Conservation (phyloP, 2,888 invertebrate species). For the Diarsia dahlii region DNA sequence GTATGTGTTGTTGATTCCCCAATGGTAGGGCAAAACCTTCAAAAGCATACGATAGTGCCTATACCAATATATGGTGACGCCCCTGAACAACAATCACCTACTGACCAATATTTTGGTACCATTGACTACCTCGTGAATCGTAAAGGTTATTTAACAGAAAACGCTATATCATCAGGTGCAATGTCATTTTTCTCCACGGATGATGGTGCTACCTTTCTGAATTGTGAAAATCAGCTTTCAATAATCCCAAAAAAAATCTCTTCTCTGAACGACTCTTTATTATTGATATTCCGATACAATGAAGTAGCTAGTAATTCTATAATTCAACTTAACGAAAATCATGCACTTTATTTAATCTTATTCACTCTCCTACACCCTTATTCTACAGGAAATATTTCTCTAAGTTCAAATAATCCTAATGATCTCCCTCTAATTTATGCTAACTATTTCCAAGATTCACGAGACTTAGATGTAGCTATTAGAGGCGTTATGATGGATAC, state of each 20-base stretch:
- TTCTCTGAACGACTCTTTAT: conserved; percentile 15
- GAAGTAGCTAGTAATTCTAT: conserved; percentile 35
- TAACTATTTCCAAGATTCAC: conserved; percentile 10
- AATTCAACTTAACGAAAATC: conserved; percentile 19
- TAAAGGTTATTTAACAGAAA: conserved; percentile 32
- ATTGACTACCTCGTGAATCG: conserved; percentile 13
- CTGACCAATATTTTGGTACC: conserved; percentile 3
- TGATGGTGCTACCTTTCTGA: conserved; percentile 31
- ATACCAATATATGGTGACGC: conserved; percentile 20
- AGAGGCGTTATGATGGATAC: conserved; percentile 23
- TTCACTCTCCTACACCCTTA: conserved; percentile 7
- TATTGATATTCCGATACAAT: conserved; percentile 28
- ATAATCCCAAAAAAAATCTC: conserved; percentile 35
- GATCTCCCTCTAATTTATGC: conserved; percentile 8
- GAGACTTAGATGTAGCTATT: conserved; percentile 20
- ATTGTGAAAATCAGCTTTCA: conserved; percentile 37
- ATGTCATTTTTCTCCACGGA: conserved; percentile 31
- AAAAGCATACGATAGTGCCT: conserved; percentile 75
- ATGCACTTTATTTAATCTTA: conserved; percentile 30
- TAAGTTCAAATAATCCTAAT: conserved; percentile 1
- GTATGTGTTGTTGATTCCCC: conserved; percentile 46
- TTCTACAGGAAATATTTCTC: conserved; percentile 2
- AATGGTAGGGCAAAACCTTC: conserved; percentile 80
- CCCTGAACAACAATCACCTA: conserved; percentile 1
- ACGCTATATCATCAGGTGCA: conserved; percentile 23